Conservation (phyloP, 2,113 vertebrate genomes). For the Trogon surrucura region DNA sequence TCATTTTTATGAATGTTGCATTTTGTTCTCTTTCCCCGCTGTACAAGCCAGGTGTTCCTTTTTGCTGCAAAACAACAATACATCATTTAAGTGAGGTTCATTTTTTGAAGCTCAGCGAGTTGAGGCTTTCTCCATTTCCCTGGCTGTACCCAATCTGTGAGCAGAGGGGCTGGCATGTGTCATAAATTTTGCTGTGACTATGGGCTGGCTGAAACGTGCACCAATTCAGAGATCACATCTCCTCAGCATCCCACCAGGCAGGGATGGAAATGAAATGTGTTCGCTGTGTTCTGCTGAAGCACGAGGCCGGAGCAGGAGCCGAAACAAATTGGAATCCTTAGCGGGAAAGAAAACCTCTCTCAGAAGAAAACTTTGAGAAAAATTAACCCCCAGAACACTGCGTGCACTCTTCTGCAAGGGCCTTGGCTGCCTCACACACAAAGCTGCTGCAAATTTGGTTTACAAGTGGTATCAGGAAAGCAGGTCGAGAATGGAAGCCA, state of each 20-base stretch:
- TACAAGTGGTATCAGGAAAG: background rate
- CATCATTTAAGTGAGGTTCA: constrained; percentile 50
- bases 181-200: constrained; percentile 55
- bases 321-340: background rate
- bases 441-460: background rate
- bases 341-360: background rate
- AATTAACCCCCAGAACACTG: background rate
- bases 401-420: background rate
- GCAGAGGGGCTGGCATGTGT: background rate
- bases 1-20: constrained; percentile 53
- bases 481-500: background rate
- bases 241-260: constrained; percentile 20
- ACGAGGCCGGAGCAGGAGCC: background rate
- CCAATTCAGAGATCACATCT: constrained; percentile 49
- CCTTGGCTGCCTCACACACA: background rate
- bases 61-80: constrained; percentile 52
- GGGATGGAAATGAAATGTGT: constrained; percentile 49
- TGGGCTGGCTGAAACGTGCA: constrained; percentile 35
- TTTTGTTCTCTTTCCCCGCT: constrained; percentile 27
- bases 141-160: background rate
- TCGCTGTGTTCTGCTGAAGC: constrained; percentile 24
- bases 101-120: constrained; percentile 33
- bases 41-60: constrained; percentile 39
- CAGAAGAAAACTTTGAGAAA: background rate
- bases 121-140: constrained; percentile 37